phyloP scores from a whole-genome alignment of 2,797 vertebrate species.

The Rhinoraja longicauda region DNA sequence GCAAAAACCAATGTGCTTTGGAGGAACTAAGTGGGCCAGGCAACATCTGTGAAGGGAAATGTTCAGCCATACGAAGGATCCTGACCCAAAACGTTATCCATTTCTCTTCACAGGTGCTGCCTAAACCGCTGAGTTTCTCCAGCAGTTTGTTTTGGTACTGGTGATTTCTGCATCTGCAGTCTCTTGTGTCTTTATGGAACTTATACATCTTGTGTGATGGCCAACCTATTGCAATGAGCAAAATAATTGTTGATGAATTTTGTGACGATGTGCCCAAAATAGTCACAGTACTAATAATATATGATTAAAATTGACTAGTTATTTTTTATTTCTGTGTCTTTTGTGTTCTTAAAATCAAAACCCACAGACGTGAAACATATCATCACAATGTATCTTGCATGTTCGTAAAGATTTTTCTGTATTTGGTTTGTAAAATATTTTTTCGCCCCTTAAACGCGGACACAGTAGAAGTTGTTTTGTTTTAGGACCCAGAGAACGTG shows the following conservation, averaged over 20 bases:
- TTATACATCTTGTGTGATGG: not conserved
- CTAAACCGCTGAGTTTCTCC: too few relatives aligned
- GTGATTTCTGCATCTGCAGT: too few relatives aligned
- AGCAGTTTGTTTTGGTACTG: too few relatives aligned
- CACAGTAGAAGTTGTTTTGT: not conserved
- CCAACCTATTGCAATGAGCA: not conserved
- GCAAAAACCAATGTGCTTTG: too few relatives aligned
- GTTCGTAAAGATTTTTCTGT: not conserved
- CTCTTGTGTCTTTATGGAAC: not conserved
- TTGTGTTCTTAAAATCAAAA: not conserved
- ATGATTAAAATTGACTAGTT: not conserved
- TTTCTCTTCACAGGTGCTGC: too few relatives aligned
- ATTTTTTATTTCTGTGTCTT: not conserved
- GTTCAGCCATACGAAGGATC: too few relatives aligned
- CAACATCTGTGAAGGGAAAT: too few relatives aligned
- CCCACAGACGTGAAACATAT: not conserved
- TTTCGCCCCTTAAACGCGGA: not conserved
- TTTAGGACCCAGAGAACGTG: slow-evolving; percentile 16
- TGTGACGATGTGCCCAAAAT: not conserved
- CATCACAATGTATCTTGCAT: not conserved
- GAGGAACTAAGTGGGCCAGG: too few relatives aligned
- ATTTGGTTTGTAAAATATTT: not conserved
- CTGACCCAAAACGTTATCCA: too few relatives aligned
- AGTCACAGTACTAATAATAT: not conserved
- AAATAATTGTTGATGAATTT: not conserved